These are phyloP conservation scores for Silurus asotus DNA, from an alignment of 2,113 vertebrate genomes.

Conservation along the genomic window DNA sequence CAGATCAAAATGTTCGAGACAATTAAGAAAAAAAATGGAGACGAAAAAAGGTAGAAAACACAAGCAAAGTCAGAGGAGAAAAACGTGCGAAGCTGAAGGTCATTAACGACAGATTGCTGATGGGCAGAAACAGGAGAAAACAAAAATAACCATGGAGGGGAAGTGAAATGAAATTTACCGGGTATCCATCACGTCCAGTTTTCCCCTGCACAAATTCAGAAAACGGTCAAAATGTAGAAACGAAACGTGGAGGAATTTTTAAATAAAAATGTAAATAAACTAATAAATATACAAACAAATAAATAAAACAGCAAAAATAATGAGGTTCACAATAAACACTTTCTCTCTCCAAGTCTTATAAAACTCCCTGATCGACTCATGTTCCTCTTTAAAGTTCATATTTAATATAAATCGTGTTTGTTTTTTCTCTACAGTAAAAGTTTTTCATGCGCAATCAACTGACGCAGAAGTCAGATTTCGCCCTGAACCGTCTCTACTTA, in stretches of 20 bases:
- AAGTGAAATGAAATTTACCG: conserved; percentile 82
- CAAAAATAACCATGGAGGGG: background rate
- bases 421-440: background rate
- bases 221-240: conserved; percentile 59
- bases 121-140: background rate
- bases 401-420: background rate
- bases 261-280: background rate
- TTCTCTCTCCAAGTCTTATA: background rate
- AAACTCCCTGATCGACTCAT: background rate
- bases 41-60: background rate
- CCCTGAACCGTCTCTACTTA: background rate
- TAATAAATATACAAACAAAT: no score
- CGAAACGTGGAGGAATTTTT: background rate
- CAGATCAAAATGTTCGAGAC: background rate
- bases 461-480: background rate
- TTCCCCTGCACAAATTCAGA: conserved; percentile 88
- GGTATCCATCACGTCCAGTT: conserved; percentile 95
- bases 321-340: background rate
- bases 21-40: background rate
- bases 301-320: background rate
- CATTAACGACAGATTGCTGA: background rate
- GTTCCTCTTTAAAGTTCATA: background rate
- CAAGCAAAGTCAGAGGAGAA: background rate
- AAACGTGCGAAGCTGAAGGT: background rate
- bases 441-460: background rate